Conservation (phyloP, 2,797 vertebrate genomes). For the Atherinosoma microstoma region DNA sequence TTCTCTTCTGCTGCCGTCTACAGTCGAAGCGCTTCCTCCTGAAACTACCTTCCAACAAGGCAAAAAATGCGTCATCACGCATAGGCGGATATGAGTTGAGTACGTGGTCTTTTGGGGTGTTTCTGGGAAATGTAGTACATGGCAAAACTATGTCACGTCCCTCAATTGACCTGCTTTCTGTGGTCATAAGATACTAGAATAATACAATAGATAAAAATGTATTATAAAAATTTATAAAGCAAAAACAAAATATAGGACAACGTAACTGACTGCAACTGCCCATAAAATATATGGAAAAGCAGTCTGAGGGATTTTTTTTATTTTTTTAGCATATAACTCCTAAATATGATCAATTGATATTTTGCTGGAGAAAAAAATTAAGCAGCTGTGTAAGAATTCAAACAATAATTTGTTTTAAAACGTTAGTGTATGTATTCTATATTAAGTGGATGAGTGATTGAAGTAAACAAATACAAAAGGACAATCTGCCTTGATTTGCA, state of each 20-base stretch:
- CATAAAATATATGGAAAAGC: background rate
- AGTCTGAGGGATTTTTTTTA: background rate
- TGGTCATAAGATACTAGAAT: background rate
- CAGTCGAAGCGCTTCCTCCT: slow-evolving; percentile 59
- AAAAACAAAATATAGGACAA: background rate
- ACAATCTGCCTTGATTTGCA: background rate
- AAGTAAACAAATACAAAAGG: background rate
- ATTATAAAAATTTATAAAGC: background rate
- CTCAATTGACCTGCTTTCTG: background rate
- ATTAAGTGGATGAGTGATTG: background rate
- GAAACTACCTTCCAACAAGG: slow-evolving; percentile 87
- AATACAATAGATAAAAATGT: background rate
- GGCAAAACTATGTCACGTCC: background rate
- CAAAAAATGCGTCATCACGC: slow-evolving; percentile 85
- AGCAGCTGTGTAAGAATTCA: background rate
- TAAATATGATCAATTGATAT: background rate
- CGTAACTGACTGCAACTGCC: background rate
- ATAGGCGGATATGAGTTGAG: slow-evolving; percentile 31
- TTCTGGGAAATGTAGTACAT: slow-evolving; percentile 67
- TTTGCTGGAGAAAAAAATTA: background rate
- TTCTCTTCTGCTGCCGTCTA: slow-evolving; percentile 11
- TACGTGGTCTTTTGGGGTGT: background rate
- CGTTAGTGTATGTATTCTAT: background rate
- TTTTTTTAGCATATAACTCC: no score
- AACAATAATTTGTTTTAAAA: background rate